Percentiles rank a stretch among this genome's conserved stretches.
phyloP scores from a whole-genome alignment of 2,888 invertebrate species.

The Zelleria hepariella region DNA sequence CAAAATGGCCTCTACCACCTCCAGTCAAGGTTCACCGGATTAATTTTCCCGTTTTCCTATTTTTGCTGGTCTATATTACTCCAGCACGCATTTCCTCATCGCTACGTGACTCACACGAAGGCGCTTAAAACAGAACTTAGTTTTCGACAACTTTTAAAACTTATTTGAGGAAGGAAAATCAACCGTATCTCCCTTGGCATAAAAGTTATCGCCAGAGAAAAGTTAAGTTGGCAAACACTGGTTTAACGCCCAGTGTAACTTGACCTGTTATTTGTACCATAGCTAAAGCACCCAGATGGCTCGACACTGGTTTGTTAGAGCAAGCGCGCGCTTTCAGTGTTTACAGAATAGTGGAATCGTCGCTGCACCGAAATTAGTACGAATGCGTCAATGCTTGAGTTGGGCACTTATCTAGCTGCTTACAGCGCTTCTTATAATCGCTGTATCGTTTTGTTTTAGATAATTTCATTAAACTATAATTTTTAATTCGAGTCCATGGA shows the following conservation, averaged over 20 bases:
- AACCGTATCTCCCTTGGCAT: constrained; percentile 9
- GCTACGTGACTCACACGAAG: constrained; percentile 56
- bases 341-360: constrained; percentile 69
- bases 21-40: neutral
- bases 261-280: constrained; percentile 14
- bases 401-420: neutral
- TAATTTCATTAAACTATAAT: too few species aligned
- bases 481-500: too few species aligned
- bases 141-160: constrained; percentile 37
- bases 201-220: neutral
- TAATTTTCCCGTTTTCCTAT: neutral
- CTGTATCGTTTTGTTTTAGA: neutral
- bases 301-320: constrained; percentile 39
- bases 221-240: neutral
- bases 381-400: constrained; percentile 60
- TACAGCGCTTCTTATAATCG: neutral
- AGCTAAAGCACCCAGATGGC: constrained; percentile 28
- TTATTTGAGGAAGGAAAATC: constrained; percentile 18
- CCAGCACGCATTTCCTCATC: constrained; percentile 66
- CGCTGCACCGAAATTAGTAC: constrained; percentile 70
- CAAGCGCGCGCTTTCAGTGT: constrained; percentile 42
- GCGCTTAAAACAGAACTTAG: constrained; percentile 67
- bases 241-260: neutral
- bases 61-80: constrained; percentile 4
- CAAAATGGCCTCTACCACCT: neutral